Percentiles rank a stretch among this genome's conserved stretches.
Evolutionary conservation across 2,113 vertebrate genomes (phyloP).

Genomic region (Sceloporus tristichus): DNA sequence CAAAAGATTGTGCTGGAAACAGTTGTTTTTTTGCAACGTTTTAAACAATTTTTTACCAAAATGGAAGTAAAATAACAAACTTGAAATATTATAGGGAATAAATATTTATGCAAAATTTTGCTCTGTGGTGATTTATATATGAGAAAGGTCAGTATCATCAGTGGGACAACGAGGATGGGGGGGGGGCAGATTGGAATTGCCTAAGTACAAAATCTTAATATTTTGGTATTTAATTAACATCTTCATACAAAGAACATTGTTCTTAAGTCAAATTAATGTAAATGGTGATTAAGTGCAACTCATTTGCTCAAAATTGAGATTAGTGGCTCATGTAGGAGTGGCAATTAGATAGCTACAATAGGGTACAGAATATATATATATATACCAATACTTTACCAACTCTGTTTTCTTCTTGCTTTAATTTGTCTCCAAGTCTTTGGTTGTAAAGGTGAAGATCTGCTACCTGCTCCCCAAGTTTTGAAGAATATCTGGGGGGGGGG

Average conservation of each 20-base stretch:
- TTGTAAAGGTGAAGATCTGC: conserved; percentile 93
- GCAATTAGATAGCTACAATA: not conserved
- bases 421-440: conserved; percentile 83
- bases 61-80: not conserved
- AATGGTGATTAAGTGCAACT: not conserved
- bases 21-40: not conserved
- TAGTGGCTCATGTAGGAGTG: not conserved
- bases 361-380: conserved; percentile 24
- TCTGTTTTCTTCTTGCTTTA: conserved; percentile 80
- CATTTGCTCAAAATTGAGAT: not conserved
- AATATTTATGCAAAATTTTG: not conserved
- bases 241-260: not conserved
- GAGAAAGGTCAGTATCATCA: not conserved
- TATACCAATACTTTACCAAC: conserved; percentile 79
- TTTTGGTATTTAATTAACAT: not conserved
- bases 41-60: not conserved
- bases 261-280: not conserved
- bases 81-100: not conserved
- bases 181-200: not conserved
- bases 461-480: conserved; percentile 86
- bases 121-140: not conserved
- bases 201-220: not conserved
- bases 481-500: conserved; percentile 76
- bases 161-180: not conserved
- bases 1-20: not conserved